Percentiles rank a stretch among this genome's conserved stretches.
Evolutionary conservation across 2,797 vertebrate species (phyloP).

Genomic region (Uromys caudimaculatus): DNA sequence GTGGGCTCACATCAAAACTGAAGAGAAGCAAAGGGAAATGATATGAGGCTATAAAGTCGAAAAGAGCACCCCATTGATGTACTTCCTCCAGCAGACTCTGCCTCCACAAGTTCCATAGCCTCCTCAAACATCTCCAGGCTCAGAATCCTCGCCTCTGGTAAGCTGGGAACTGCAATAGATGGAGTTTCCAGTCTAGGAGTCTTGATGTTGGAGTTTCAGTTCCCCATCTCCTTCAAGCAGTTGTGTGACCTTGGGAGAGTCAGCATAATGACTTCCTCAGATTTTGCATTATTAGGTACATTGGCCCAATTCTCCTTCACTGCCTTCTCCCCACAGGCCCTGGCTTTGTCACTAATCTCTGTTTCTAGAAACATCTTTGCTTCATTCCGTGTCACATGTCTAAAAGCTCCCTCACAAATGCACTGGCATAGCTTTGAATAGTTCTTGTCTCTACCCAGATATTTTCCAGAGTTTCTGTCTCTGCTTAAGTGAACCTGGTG

Average conservation of each 20-base stretch:
- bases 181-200: neutral
- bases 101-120: neutral
- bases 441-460: neutral
- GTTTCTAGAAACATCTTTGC: neutral
- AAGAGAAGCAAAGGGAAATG: neutral
- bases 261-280: neutral
- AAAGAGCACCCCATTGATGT: neutral
- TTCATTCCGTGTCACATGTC: neutral
- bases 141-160: neutral
- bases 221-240: neutral
- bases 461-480: neutral
- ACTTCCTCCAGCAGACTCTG: neutral
- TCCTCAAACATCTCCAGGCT: neutral
- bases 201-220: neutral
- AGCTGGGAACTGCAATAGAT: neutral
- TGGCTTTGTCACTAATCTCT: neutral
- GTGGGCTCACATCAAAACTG: neutral
- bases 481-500: neutral
- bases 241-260: neutral
- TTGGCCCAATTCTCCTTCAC: neutral
- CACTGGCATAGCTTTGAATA: neutral
- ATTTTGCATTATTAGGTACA: neutral
- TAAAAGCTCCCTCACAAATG: neutral
- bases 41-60: neutral
- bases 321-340: neutral